A percentile compares a stretch with the other conserved stretches of the same genome.
These are phyloP conservation scores for Eudyptes chrysolophus DNA, from an alignment of 2,113 vertebrate genomes.

Conservation along the genomic window DNA sequence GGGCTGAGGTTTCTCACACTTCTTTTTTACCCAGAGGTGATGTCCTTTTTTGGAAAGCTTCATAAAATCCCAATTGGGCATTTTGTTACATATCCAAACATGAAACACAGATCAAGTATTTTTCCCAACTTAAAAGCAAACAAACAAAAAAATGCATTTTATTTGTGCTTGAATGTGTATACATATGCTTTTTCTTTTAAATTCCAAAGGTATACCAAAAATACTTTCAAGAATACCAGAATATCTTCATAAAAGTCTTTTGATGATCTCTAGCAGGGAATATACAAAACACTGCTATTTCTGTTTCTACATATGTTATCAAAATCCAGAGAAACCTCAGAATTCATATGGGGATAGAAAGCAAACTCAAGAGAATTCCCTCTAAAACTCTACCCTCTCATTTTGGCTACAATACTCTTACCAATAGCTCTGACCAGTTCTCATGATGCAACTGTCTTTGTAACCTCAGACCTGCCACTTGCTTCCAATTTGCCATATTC, in stretches of 20 bases:
- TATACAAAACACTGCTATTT: background rate
- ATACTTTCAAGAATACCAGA: background rate
- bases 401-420: background rate
- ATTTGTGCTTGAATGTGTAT: background rate
- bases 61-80: background rate
- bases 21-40: slow-evolving; percentile 1
- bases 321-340: background rate
- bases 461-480: background rate
- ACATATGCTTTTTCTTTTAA: background rate
- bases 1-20: background rate
- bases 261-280: background rate
- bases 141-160: background rate
- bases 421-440: background rate
- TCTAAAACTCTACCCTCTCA: background rate
- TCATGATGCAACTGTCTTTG: background rate
- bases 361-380: background rate
- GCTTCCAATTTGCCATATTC: background rate
- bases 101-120: background rate
- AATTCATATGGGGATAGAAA: background rate
- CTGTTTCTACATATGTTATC: background rate
- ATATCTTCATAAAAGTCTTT: background rate
- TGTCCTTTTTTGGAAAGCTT: background rate
- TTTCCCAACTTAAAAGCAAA: background rate
- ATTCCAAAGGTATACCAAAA: background rate
- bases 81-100: slow-evolving; percentile 17